A percentile compares a stretch with the other conserved stretches of the same genome.
Conservation (phyloP, 2,888 invertebrate species). For the Andrena fulva region DNA sequence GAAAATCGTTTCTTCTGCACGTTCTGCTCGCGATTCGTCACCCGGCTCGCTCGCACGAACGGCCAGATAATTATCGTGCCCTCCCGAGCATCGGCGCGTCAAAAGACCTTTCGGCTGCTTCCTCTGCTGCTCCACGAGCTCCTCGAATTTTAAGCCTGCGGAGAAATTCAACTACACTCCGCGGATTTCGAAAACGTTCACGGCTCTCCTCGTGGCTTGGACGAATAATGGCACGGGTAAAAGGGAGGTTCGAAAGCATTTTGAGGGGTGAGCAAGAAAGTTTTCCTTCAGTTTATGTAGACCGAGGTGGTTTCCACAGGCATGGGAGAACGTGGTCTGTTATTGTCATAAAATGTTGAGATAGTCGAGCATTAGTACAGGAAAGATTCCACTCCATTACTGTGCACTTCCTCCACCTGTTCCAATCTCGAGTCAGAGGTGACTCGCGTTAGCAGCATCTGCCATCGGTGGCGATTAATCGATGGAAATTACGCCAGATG, state of each 20-base stretch:
- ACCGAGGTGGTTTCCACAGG: neutral
- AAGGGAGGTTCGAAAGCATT: neutral
- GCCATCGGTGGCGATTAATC: conserved; percentile 33
- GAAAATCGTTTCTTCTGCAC: conserved; percentile 66
- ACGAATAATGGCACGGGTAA: neutral
- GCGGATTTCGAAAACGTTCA: conserved; percentile 19
- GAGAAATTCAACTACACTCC: conserved; percentile 40
- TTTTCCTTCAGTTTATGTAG: neutral
- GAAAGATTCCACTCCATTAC: neutral
- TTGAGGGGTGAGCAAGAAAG: neutral
- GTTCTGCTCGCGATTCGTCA: conserved; percentile 38
- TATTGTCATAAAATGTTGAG: too few species aligned
- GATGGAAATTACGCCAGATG: conserved; percentile 55
- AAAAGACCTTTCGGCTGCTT: conserved; percentile 4
- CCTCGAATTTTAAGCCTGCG: conserved; percentile 22
- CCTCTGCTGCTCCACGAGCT: neutral
- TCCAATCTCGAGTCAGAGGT: neutral
- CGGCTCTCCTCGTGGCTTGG: neutral
- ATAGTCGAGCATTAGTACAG: too few species aligned
- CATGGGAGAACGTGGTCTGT: too few species aligned
- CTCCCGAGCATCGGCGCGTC: conserved; percentile 5
- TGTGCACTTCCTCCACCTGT: neutral
- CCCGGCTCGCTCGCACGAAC: conserved; percentile 44
- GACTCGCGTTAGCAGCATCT: conserved; percentile 5
- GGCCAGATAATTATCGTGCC: conserved; percentile 67